Conservation (phyloP, 2,113 vertebrate genomes). For the Austrofundulus limnaeus region DNA sequence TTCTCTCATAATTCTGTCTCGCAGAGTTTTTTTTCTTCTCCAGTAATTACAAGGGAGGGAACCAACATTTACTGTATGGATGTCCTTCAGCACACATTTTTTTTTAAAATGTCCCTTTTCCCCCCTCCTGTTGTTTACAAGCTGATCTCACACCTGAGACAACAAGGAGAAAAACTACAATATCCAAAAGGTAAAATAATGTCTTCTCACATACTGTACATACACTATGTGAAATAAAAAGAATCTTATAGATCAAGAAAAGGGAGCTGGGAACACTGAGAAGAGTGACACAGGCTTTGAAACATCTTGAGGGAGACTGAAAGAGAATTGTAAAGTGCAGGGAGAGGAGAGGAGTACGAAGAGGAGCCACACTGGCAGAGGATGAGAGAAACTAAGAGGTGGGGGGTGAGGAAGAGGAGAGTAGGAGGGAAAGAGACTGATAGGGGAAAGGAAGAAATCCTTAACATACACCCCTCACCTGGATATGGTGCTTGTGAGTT, state of each 20-base stretch:
- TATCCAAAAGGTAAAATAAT: slow-evolving; percentile 24
- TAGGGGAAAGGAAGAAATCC: slow-evolving; percentile 69
- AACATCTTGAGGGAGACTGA: slow-evolving; percentile 66
- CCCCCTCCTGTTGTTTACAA: background rate
- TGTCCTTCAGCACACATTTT: background rate
- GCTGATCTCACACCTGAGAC: background rate
- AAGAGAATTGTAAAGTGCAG: slow-evolving; percentile 68
- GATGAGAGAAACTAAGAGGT: slow-evolving; percentile 56
- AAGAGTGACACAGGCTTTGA: slow-evolving; percentile 57
- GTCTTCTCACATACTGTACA: slow-evolving; percentile 11
- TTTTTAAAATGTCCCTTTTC: no score
- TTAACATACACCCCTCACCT: slow-evolving; percentile 74
- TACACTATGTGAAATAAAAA: slow-evolving; percentile 21
- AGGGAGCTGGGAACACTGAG: slow-evolving; percentile 38
- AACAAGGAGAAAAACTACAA: slow-evolving; percentile 6
- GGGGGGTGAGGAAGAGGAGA: slow-evolving; percentile 47
- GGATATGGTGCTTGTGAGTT: slow-evolving; percentile 74
- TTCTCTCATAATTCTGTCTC: background rate
- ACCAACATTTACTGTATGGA: background rate
- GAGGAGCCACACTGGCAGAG: slow-evolving; percentile 62
- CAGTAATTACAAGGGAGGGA: background rate
- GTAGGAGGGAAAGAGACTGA: slow-evolving; percentile 67
- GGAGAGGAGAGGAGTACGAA: slow-evolving; percentile 38
- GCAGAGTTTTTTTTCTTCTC: background rate
- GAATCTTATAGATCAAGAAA: slow-evolving; percentile 26